phyloP scores from a whole-genome alignment of 2,797 vertebrate species.

The Sternotherus odoratus region DNA sequence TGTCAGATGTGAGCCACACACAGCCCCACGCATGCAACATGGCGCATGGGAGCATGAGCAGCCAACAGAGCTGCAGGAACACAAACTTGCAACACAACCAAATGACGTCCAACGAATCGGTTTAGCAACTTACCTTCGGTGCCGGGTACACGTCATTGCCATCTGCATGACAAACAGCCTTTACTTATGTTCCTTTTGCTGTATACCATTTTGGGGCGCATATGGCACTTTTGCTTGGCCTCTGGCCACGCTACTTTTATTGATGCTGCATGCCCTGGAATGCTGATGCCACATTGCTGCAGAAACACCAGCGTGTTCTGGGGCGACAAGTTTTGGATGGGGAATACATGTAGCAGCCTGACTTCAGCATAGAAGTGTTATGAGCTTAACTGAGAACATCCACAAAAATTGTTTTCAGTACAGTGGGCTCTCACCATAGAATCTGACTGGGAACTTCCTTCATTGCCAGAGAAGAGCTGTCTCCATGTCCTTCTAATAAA shows the following conservation, averaged over 20 bases:
- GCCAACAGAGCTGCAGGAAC: background rate
- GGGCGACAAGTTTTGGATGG: background rate
- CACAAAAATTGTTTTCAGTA: background rate
- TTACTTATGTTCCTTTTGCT: background rate
- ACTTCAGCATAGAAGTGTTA: background rate
- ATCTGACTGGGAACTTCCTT: background rate
- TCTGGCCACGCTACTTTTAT: background rate
- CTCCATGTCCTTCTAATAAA: slow-evolving; percentile 31
- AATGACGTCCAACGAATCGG: background rate
- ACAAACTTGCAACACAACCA: background rate
- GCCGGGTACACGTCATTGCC: background rate
- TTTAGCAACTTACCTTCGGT: background rate
- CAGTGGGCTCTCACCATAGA: background rate
- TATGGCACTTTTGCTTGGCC: rapidly evolving
- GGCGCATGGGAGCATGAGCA: background rate
- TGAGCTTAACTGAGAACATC: background rate
- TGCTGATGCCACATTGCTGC: background rate
- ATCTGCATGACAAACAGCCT: background rate
- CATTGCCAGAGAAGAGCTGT: background rate
- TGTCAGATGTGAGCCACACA: background rate
- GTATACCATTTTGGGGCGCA: rapidly evolving
- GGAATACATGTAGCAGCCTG: background rate
- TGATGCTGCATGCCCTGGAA: background rate
- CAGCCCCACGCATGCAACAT: background rate
- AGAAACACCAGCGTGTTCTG: background rate